These are phyloP conservation scores for Apodemia mormo DNA, from an alignment of 2,888 invertebrate genomes.

Conservation along the genomic window DNA sequence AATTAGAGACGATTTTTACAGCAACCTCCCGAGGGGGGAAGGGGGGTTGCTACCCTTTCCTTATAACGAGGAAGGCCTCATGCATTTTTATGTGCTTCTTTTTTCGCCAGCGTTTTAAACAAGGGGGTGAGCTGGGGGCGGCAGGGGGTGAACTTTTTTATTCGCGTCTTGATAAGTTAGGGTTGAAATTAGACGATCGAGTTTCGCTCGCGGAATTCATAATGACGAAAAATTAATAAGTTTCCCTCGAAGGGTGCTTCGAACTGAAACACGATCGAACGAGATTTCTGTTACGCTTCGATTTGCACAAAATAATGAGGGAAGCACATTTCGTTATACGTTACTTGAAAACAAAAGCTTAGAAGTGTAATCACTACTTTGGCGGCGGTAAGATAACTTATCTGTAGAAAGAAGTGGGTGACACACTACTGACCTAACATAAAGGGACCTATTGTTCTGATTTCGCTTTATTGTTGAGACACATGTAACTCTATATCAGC, in stretches of 20 bases:
- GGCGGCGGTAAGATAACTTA: constrained; percentile 12
- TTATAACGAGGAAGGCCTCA: constrained; percentile 83
- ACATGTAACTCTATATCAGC: not conserved
- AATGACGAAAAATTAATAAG: constrained; percentile 82
- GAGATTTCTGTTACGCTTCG: constrained; percentile 30
- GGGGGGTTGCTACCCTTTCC: constrained; percentile 79
- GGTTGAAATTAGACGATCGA: constrained; percentile 83
- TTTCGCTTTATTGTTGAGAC: not conserved
- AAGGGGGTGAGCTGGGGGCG: constrained; percentile 79
- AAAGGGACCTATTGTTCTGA: constrained; percentile 11
- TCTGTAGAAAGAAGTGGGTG: constrained; percentile 10
- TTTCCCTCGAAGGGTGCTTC: constrained; percentile 76
- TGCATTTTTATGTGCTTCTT: constrained; percentile 84
- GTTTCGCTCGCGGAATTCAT: constrained; percentile 82
- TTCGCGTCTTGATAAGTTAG: constrained; percentile 83
- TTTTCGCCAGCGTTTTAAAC: constrained; percentile 83
- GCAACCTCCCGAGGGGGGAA: constrained; percentile 72
- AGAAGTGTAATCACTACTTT: constrained; percentile 16
- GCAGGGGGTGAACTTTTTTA: constrained; percentile 79
- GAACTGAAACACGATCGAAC: constrained; percentile 45
- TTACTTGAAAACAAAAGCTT: constrained; percentile 12
- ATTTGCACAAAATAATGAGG: constrained; percentile 15
- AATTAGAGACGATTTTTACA: constrained; percentile 83
- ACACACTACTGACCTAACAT: constrained; percentile 10
- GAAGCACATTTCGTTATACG: not conserved